Evolutionary conservation across 1,140 invertebrate species (phyloP).

Genomic region (Macrotrachela quadricornifera): DNA sequence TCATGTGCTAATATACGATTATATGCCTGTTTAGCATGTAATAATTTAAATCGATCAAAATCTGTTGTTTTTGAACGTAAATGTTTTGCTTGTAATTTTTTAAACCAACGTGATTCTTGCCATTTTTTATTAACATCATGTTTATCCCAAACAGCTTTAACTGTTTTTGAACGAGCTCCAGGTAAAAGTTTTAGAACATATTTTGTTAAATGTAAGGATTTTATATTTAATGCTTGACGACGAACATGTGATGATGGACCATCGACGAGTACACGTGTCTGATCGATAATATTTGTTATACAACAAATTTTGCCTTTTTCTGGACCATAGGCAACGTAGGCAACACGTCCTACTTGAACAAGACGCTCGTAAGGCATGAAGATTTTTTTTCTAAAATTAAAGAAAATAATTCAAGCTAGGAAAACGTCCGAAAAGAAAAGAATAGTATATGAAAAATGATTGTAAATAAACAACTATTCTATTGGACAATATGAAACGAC

Average conservation of each 20-base stretch:
- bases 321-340: conserved; percentile 64
- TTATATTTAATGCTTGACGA: conserved; percentile 62
- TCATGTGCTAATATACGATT: too few species aligned
- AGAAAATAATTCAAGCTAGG: too few species aligned
- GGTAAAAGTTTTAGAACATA: conserved; percentile 66
- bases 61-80: conserved; percentile 62
- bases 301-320: conserved; percentile 68
- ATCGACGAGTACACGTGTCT: conserved; percentile 80
- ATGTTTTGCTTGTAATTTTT: conserved; percentile 49
- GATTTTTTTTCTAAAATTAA: too few species aligned
- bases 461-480: too few species aligned
- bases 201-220: conserved; percentile 74
- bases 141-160: conserved; percentile 68
- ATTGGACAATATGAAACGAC: too few species aligned
- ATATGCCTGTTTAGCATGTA: conserved; percentile 53
- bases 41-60: conserved; percentile 83
- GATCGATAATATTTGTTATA: conserved; percentile 89
- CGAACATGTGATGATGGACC: conserved; percentile 54
- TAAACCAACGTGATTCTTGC: conserved; percentile 31
- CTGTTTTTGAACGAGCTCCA: conserved; percentile 55
- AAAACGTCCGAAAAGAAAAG: too few species aligned
- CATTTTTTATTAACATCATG: conserved; percentile 28
- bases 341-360: conserved; percentile 85
- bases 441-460: too few species aligned
- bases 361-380: conserved; percentile 18